Percentiles rank a stretch among this genome's conserved stretches.
phyloP scores from a whole-genome alignment of 2,888 invertebrate species.

The Athetis lepigone region DNA sequence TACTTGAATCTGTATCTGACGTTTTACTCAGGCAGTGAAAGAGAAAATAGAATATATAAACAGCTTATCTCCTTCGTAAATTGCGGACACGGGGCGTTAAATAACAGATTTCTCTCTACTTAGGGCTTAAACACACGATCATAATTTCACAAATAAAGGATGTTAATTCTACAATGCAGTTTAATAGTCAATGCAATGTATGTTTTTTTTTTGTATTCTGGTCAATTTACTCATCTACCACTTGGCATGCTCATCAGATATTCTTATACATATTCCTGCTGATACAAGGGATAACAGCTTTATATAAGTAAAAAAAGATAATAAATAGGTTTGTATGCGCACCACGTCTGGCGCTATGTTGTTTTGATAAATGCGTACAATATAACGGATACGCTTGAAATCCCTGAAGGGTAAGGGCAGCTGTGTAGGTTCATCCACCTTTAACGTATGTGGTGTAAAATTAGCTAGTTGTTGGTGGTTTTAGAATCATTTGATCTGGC shows the following conservation, averaged over 20 bases:
- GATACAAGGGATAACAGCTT: too few relatives aligned
- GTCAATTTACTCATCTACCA: not conserved
- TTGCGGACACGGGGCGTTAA: slow-evolving; percentile 52
- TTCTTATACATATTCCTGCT: too few relatives aligned
- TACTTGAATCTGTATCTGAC: slow-evolving; percentile 27
- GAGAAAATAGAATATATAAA: slow-evolving; percentile 56
- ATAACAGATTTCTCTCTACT: slow-evolving; percentile 58
- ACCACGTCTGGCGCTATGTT: slow-evolving; percentile 4
- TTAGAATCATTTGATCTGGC: not conserved
- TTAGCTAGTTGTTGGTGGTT: not conserved
- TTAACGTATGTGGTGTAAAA: not conserved
- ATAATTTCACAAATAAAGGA: slow-evolving; percentile 6
- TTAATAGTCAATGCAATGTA: not conserved
- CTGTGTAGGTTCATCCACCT: slow-evolving; percentile 29
- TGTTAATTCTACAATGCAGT: not conserved
- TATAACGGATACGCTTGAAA: slow-evolving; percentile 40
- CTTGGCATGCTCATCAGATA: too few relatives aligned
- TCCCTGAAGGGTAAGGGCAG: slow-evolving; percentile 15
- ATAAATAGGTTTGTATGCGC: slow-evolving; percentile 17
- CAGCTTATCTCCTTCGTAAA: slow-evolving; percentile 55
- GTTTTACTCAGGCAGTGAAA: slow-evolving; percentile 41
- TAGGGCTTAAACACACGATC: slow-evolving; percentile 34
- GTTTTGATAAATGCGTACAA: slow-evolving; percentile 39
- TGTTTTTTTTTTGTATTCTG: not conserved
- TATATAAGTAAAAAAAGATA: slow-evolving; percentile 13